Base-by-base conservation (phyloP, 2,113 vertebrate genomes). In the Eulacestoma nigropectus region DNA sequence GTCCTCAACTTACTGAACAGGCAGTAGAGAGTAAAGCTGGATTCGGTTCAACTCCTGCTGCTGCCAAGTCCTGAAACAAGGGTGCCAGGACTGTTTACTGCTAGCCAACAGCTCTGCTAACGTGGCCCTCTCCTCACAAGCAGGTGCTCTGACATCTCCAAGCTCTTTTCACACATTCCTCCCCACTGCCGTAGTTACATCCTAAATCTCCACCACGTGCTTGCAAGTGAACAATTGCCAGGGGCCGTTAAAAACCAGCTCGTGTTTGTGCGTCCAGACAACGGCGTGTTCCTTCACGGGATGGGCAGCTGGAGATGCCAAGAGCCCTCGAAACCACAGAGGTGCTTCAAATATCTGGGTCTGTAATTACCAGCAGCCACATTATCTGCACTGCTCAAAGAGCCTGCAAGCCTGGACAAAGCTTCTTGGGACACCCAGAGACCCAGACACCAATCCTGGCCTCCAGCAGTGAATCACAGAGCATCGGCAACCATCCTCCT, bases 1-100 rank as follows among this genome's bases (percentile, higher is more conserved):
- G 96, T 96, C 96, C 96, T 97, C 95, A 96, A 96, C 95, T 97
- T 96, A 96, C 90, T 96, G 95, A 96, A 92, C 92, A 95, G 85
- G 96, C 95, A 95, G 90, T 64, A 94, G 93, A 96, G 95, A 96
- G 85, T 93, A 96, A 94, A 96, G 94, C 96, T 96, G 96, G 95
- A 96, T 87, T 87, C 29, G 0, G 93, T 95, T 96, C 93, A 95
- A 96, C 65, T 89, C 69, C 88, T 76, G 80, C 95, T 95, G 86
- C 96, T 97, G 93, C 93, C 96, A 97, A 97, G 96, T 94, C 93
- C 94, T 72, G 90, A 94, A 97, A 95, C 95, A 96, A 94, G 95
- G 95, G 95, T 97, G 93, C 95, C 88, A 94, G 92, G 95, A 96
- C 96, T 93, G 90, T 95, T 95, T 96, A 97, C 93, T 33, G 89